These are phyloP conservation scores for Heliconius cydno DNA, from an alignment of 2,888 invertebrate species.

Conservation along the genomic window DNA sequence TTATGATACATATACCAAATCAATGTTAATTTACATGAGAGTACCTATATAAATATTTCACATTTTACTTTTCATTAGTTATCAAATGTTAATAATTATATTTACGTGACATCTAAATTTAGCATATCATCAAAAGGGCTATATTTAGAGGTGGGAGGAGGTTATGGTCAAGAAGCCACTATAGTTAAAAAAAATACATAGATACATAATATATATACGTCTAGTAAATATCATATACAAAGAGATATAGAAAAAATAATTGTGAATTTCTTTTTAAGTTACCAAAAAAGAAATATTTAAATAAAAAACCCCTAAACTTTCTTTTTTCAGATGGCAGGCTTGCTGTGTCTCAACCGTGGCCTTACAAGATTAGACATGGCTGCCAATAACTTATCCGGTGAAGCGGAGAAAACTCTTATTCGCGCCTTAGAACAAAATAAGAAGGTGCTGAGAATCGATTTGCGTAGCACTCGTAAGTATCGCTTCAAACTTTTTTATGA, in stretches of 20 bases:
- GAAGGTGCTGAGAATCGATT: conserved; percentile 68
- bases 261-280: background rate
- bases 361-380: conserved; percentile 82
- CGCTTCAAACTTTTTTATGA: conserved; percentile 25
- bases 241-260: too few species aligned
- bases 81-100: background rate
- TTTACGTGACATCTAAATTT: background rate
- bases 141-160: too few species aligned
- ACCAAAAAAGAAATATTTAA: background rate
- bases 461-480: conserved; percentile 73
- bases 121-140: background rate
- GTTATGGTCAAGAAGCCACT: too few species aligned
- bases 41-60: background rate
- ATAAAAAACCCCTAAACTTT: conserved; percentile 4
- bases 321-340: conserved; percentile 74
- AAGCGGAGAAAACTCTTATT: conserved; percentile 77
- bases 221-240: too few species aligned
- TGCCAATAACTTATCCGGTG: conserved; percentile 84
- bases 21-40: background rate
- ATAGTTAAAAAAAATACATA: too few species aligned
- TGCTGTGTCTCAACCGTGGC: conserved; percentile 80
- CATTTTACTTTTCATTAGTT: background rate
- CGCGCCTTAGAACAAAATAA: conserved; percentile 68
- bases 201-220: too few species aligned
- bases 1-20: background rate